phyloP scores from a whole-genome alignment of 2,888 invertebrate species.

The Nomada fucata region DNA sequence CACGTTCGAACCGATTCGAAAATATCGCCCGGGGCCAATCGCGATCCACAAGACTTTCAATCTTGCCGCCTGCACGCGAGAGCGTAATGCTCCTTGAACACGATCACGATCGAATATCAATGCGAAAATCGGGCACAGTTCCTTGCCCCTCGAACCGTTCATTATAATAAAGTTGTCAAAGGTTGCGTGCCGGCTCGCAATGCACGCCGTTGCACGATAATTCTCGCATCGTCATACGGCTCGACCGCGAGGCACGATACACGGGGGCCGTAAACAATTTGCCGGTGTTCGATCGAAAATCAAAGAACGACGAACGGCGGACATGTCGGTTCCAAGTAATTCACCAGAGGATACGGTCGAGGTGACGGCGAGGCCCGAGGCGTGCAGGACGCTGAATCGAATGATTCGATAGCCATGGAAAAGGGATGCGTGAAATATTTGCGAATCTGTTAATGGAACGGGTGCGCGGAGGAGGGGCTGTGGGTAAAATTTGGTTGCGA shows the following conservation, averaged over 20 bases:
- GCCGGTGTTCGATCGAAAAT: constrained; percentile 38
- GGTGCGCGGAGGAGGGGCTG: background rate
- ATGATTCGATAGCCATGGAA: background rate
- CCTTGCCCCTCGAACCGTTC: constrained; percentile 45
- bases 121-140: constrained; percentile 47
- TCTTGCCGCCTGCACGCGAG: constrained; percentile 33
- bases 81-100: constrained; percentile 39
- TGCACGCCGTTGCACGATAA: constrained; percentile 22
- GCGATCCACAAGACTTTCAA: constrained; percentile 23
- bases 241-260: constrained; percentile 10
- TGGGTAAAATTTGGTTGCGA: background rate
- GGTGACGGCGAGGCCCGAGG: constrained; percentile 26
- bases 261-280: constrained; percentile 40
- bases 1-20: constrained; percentile 1
- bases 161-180: constrained; percentile 69
- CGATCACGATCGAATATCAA: constrained; percentile 66
- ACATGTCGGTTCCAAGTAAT: constrained; percentile 25
- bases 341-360: constrained; percentile 28
- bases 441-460: constrained; percentile 4
- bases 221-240: constrained; percentile 32
- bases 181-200: constrained; percentile 54
- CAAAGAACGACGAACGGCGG: constrained; percentile 41
- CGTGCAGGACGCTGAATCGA: constrained; percentile 15
- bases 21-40: constrained; percentile 25
- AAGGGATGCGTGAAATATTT: constrained; percentile 22